phyloP scores from a whole-genome alignment of 2,888 invertebrate genomes.

The Cataglyphis livida region DNA sequence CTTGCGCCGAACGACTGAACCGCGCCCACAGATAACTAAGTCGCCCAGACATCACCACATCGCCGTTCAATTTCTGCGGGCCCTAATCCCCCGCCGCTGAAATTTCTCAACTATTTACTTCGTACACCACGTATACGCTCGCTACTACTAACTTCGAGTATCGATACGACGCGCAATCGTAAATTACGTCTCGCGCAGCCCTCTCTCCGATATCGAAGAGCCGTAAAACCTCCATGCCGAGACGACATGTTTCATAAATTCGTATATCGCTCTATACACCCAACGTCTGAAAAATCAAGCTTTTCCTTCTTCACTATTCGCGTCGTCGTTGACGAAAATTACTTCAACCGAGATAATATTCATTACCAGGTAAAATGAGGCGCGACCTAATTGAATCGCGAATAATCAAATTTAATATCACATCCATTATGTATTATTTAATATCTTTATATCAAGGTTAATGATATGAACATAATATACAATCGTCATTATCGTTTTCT shows the following conservation, averaged over 20 bases:
- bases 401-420: constrained; percentile 5
- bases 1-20: constrained; percentile 59
- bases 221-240: constrained; percentile 40
- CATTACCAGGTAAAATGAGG: background rate
- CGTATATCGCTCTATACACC: constrained; percentile 5
- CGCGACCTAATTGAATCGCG: background rate
- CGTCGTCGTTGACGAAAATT: constrained; percentile 35
- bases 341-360: constrained; percentile 17
- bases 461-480: background rate
- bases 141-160: background rate
- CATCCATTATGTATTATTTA: background rate
- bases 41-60: constrained; percentile 54
- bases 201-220: constrained; percentile 36
- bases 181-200: constrained; percentile 54
- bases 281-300: constrained; percentile 1
- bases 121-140: constrained; percentile 6
- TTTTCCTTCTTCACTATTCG: background rate
- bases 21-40: constrained; percentile 58
- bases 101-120: constrained; percentile 62
- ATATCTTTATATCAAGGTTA: background rate
- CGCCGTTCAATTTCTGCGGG: constrained; percentile 63
- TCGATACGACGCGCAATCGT: constrained; percentile 34
- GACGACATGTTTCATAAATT: constrained; percentile 46
- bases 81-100: constrained; percentile 62
- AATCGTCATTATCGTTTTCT: background rate